Evolutionary conservation across 2,888 invertebrate genomes (phyloP).

Genomic region (Ypsolopha sequella): DNA sequence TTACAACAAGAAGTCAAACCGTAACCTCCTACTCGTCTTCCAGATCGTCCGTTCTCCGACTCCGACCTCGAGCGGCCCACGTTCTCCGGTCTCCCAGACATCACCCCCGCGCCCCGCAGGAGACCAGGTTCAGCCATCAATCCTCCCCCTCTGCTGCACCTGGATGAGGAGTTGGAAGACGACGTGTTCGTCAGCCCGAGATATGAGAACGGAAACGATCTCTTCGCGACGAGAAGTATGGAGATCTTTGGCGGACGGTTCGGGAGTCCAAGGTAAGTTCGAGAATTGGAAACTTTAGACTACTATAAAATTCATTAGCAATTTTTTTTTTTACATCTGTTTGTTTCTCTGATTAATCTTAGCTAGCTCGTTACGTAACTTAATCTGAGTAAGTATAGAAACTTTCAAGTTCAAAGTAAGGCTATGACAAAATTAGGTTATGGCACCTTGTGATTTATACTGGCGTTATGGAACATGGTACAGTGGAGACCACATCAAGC

Average conservation of each 20-base stretch:
- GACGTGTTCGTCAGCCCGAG: constrained; percentile 57
- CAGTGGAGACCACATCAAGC: too few relatives aligned
- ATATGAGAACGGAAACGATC: constrained; percentile 45
- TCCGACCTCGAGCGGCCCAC: constrained; percentile 7
- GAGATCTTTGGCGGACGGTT: constrained; percentile 5
- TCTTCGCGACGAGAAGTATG: constrained; percentile 39
- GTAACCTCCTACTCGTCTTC: constrained; percentile 1
- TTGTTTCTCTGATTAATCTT: too few relatives aligned
- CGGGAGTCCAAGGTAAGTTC: neutral
- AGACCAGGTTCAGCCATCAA: constrained; percentile 15
- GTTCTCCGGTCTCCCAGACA: constrained; percentile 22
- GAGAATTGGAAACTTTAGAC: too few relatives aligned
- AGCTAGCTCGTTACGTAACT: too few relatives aligned
- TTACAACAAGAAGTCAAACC: too few relatives aligned
- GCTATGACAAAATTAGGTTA: too few relatives aligned
- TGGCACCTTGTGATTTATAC: too few relatives aligned
- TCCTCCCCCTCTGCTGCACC: constrained; percentile 42
- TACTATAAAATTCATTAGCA: too few relatives aligned
- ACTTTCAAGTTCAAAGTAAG: too few relatives aligned
- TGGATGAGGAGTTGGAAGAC: constrained; percentile 53
- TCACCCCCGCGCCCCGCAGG: constrained; percentile 8
- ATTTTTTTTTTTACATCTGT: too few relatives aligned
- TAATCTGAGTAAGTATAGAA: too few relatives aligned
- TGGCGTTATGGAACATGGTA: too few relatives aligned
- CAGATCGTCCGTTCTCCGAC: constrained; percentile 61